Evolutionary conservation across 1,140 invertebrate genomes (phyloP), one percentile per base, ranked within the genome.

Genomic region (Caerostris darwini): DNA sequence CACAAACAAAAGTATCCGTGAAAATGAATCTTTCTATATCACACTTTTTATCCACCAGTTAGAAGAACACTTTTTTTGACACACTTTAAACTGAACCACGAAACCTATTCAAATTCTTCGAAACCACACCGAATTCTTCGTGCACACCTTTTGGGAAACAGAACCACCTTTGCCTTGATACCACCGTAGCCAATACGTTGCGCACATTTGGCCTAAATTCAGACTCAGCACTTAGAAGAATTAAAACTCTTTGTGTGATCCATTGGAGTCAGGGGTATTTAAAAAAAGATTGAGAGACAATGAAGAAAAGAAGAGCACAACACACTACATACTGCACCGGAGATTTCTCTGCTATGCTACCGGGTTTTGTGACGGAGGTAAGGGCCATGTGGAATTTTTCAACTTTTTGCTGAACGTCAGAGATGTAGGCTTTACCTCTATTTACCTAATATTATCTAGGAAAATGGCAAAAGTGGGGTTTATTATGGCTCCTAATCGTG

Each of bases 201-300:
- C 14, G 71, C 34, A 53, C 71, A 77, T 77, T 77, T 77, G 71
- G 12, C 71, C 71, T 53, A 57, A 85, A 19, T 59, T 58, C 17
- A 59, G 57, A 58, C 83, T 85, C 83, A 58, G 83, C 83, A 85
- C 83, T 85, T 59, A n/a, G 56, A n/a, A 85, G 56, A n/a, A 85
- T 85, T 19, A 85, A 85, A 85, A 85, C 83, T 58, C 83, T 85
- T 58, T 50, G 19, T 53, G 50, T 53, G 50, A 77, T 77, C 34
- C 83, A 34, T 34, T 7, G 17, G 83, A 85, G 83, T 85, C 83
- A 85, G 83, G 83, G 83, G 83, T 85, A 85, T 85, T 85, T 85
- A 85, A 85, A 85, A 85, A 85, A 85, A 85, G 54, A 85, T n/a
- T 59, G 54, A 17, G 7, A 85, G 14, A 85, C 83, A 85, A 85